A percentile compares a stretch with the other conserved stretches of the same genome.
Evolutionary conservation across 2,888 invertebrate genomes (phyloP).

Genomic region (Nemoura dubitans): DNA sequence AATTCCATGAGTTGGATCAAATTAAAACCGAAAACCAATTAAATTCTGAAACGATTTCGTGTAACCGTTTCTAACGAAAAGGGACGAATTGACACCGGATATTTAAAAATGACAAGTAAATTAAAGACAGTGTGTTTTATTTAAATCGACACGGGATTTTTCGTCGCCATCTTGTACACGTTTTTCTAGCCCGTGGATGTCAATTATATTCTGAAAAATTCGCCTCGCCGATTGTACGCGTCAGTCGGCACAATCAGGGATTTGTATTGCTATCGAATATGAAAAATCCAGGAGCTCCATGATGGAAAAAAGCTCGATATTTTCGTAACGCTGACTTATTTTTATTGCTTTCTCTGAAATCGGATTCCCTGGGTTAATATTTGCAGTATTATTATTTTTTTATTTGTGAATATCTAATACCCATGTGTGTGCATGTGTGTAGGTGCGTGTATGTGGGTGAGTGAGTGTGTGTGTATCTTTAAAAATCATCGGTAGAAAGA

Average conservation of each 20-base stretch:
- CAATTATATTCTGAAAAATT: not conserved
- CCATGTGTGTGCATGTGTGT: too few species aligned
- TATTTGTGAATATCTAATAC: not conserved
- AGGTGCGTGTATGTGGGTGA: too few species aligned
- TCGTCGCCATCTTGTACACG: not conserved
- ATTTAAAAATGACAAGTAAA: not conserved
- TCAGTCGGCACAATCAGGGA: not conserved
- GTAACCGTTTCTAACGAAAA: not conserved
- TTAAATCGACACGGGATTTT: not conserved
- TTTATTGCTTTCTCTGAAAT: not conserved
- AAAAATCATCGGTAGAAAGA: conserved; percentile 15
- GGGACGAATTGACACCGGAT: not conserved
- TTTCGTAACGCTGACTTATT: not conserved
- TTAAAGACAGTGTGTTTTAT: not conserved
- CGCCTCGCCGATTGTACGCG: not conserved
- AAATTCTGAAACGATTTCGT: not conserved
- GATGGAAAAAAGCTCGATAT: not conserved
- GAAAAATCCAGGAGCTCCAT: not conserved
- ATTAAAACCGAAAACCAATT: conserved; percentile 4
- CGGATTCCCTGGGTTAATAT: not conserved
- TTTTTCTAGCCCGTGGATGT: not conserved
- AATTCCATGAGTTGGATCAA: not conserved
- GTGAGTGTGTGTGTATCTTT: not conserved
- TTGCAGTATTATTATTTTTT: not conserved
- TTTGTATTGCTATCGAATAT: not conserved